Base-by-base conservation (phyloP, 1,140 invertebrate genomes). In the Temnothorax nylanderi region DNA sequence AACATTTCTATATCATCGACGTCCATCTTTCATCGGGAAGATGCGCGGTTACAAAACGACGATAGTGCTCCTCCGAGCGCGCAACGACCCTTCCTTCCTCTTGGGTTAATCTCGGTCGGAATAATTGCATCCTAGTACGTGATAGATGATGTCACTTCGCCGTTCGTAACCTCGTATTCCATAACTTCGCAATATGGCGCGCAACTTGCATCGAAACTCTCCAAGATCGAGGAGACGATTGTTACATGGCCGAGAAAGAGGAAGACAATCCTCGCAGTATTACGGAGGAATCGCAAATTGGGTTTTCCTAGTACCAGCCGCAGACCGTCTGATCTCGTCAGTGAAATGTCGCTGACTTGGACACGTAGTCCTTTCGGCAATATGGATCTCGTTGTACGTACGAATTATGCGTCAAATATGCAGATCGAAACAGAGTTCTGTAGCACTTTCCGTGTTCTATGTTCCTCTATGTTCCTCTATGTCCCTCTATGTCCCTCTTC, bases 131-230 rank as follows among this genome's bases (percentile, higher is more conserved):
- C 80, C 75, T 41, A 80, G 72, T 78, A 89, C 76, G 54, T 77
- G 88, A 90, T 86, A 86, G 86, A 90, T 85, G 87, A 91, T 81
- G 84, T 91, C 82, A 88, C 51, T 65, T 75, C 65, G 37, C 64
- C 64, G 65, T 85, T 69, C 37, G 67, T 51, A 85, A 84, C 69
- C 82, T 32, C 74, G 74, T 85, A 78, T 85, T 65, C 82, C 82
- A 65, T 72, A 88, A 76, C 44, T 69, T 82, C 51, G 62, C 62
- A 84, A 84, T 88, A 76, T 88, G 51, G 67, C 3, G 67, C 11
- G 60, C 47, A 89, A 85, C 51, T 89, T 88, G 78, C 58, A 34
- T 75, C 69, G 67, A 69, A 67, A 87, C 69, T 88, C 34, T 41
- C 58, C 54, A 84, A 76, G 69, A 69, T 84, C 64, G 71, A 21